Evolutionary conservation across 2,113 vertebrate genomes (phyloP), one percentile per base, ranked within the genome.

Genomic region (Dromiciops gliroides): DNA sequence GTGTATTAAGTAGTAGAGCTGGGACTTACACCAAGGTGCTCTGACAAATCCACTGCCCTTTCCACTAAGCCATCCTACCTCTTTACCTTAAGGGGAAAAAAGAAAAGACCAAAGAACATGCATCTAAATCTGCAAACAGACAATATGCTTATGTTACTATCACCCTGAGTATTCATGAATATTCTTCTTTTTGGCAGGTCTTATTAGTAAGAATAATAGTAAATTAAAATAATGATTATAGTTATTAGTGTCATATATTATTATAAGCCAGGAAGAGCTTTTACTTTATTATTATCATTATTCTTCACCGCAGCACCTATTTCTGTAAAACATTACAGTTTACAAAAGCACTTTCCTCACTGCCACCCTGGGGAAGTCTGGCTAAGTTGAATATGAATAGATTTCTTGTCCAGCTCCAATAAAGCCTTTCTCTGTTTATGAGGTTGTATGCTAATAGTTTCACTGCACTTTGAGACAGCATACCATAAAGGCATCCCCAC

Each of bases 351-450:
- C 5, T 37, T 52, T 48, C 8, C n/a, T 51, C 31, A 89, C 10
- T 2, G 0, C 23, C 8, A 47, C 19, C 83, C 44, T 10, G 19
- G 47, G 25, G n/a, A 14, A 6, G 49, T 22, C 23, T 37, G 48
- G 10, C 90, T 31, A 93, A 49, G 90, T 37, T n/a, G 7, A 5
- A 8, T 2, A 83, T 96, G 96, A 98, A 97, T 96, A 92, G 94
- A 26, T 37, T 94, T 93, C 97, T 97, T 96, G 97, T 97, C 49
- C 5, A 0, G 44, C 67, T 0, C 16, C 91, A 22, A 96, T 90
- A 95, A 96, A 96, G 97, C 91, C 8, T 0, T 48, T 48, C 96
- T 97, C 96, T 97, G 96, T 98, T 31, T 44, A 2, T 25, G 8
- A 14, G n/a, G 7, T 44, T 9, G 37, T 48, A 91, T 50, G 56